These are phyloP conservation scores for Netelia virgata DNA, from an alignment of 2,888 invertebrate species.

Conservation along the genomic window DNA sequence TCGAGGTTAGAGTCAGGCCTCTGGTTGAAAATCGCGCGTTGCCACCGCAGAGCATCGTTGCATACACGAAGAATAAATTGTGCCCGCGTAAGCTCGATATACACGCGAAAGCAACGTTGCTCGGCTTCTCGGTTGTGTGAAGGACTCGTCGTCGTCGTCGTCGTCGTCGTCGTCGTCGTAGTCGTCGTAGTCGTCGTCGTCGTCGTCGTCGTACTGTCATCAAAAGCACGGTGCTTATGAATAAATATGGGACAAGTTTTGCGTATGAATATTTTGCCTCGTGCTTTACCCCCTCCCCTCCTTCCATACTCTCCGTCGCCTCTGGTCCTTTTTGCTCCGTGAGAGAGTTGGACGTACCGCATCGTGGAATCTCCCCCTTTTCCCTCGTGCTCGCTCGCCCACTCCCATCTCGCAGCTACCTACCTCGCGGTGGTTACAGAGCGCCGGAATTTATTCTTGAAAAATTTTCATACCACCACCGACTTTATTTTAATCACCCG, in stretches of 20 bases:
- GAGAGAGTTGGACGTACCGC: constrained; percentile 32
- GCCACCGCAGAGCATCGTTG: constrained; percentile 53
- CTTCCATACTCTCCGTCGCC: not conserved
- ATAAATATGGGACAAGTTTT: constrained; percentile 79
- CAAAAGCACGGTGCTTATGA: constrained; percentile 78
- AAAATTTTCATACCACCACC: constrained; percentile 25
- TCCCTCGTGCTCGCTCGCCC: constrained; percentile 12
- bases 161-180: constrained; percentile 3
- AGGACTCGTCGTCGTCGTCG: not conserved
- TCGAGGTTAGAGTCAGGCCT: constrained; percentile 71
- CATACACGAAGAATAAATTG: constrained; percentile 65
- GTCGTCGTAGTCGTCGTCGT: not conserved
- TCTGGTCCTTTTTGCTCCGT: constrained; percentile 40
- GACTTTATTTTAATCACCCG: constrained; percentile 19
- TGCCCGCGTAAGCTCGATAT: constrained; percentile 72
- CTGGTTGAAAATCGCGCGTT: constrained; percentile 57
- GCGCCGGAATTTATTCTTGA: constrained; percentile 35
- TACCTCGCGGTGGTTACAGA: constrained; percentile 1
- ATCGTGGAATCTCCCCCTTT: constrained; percentile 13
- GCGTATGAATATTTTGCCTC: constrained; percentile 77
- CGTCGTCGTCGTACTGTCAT: constrained; percentile 72
- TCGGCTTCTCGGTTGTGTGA: not conserved
- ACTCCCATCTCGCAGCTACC: constrained; percentile 14
- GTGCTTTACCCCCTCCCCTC: constrained; percentile 41
- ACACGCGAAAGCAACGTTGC: constrained; percentile 57